phyloP scores from a whole-genome alignment of 2,888 invertebrate species.

The Chrysolina oricalcia region DNA sequence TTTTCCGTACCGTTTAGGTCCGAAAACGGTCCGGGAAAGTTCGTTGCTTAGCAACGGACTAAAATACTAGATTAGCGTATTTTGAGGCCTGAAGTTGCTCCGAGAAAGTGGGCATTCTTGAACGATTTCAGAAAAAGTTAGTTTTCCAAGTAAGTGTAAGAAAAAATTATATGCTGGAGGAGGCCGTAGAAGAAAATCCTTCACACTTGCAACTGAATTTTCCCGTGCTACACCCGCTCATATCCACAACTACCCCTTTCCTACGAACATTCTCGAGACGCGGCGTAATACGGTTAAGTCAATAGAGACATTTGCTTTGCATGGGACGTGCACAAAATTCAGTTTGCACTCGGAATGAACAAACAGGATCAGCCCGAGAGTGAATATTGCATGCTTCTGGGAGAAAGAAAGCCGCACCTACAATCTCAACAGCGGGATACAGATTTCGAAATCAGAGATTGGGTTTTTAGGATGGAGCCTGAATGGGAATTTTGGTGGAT shows the following conservation, averaged over 20 bases:
- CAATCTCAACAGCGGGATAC: not conserved
- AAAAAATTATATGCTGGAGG: no score
- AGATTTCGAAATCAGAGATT: constrained; percentile 9
- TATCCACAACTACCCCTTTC: not conserved
- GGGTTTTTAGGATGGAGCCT: not conserved
- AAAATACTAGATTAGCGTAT: no score
- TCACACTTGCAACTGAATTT: not conserved
- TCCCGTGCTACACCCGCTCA: not conserved
- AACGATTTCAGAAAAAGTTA: no score
- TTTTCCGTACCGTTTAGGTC: no score
- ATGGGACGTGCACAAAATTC: constrained; percentile 20
- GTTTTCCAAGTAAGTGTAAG: no score
- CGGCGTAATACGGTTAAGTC: constrained; percentile 19
- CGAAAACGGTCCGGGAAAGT: no score
- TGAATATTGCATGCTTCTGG: constrained; percentile 14
- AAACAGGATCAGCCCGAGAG: constrained; percentile 10
- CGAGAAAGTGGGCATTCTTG: no score
- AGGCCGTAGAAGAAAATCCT: no score
- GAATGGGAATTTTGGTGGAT: not conserved
- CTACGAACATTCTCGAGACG: constrained; percentile 3
- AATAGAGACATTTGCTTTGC: constrained; percentile 21
- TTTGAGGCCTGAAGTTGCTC: no score
- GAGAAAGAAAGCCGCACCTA: not conserved
- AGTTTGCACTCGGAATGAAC: not conserved
- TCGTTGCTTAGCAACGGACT: no score